Base-by-base conservation (phyloP, 2,797 vertebrate species). In the Sebastiscus tertius region DNA sequence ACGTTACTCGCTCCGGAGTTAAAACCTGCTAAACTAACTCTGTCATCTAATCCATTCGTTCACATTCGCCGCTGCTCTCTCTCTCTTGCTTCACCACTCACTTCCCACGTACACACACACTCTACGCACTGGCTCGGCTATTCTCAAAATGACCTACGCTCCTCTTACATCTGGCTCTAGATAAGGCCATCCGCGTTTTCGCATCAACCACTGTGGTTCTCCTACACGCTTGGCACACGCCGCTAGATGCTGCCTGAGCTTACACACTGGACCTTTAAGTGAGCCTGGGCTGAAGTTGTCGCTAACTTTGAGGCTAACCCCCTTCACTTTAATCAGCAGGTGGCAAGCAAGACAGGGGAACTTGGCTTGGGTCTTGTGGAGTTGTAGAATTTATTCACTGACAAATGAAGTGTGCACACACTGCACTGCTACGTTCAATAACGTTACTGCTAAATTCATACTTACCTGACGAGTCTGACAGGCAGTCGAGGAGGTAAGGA, bases 211-310 rank as follows among this genome's bases (percentile, higher is more conserved):
- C 42, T 0, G 14, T 42, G 39, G 39, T 16, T 42, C 39, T 42
- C 39, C 34, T 13, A 36, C 34, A 36, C 34, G 11, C 11, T 13
- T 13, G 11, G 34, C 36, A 0, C n/a, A n/a, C n/a, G n/a, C 39
- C 14, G 0, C 42, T 11, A 46, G 5, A 42, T 42, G 0, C 39
- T 42, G 39, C 5, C 39, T 0, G 0, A 18, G 42, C 42, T 46
- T 18, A 46, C 16, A 46, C 42, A 46, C 42, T 46, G 42, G 42
- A 46, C 0, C 42, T 46, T 46, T 46, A 46, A 46, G 42, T 46
- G 42, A 46, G 0, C 16, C 3, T 46, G 42, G 42, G 42, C 16
- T 18, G 42, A 46, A 46, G 42, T 46, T 46, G 49, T n/a, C 4
- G 49, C 20, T 10, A 52, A 9, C 18, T 52, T 52, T 52, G 46